phyloP scores from a whole-genome alignment of 2,113 vertebrate species.

The Sarotherodon lohbergeri region DNA sequence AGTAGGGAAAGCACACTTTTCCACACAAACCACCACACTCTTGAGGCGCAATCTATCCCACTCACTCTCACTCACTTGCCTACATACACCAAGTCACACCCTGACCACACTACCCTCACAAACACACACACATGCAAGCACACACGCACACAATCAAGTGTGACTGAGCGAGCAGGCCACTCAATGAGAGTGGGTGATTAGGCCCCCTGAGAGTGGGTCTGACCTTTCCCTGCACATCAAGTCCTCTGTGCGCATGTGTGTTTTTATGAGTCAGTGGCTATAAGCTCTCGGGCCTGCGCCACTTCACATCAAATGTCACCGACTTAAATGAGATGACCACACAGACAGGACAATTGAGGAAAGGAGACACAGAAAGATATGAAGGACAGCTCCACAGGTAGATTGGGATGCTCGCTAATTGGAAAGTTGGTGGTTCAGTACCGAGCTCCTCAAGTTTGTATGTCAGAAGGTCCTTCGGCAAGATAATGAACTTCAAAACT shows the following conservation, averaged over 20 bases:
- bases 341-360: neutral
- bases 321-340: slow-evolving; percentile 54
- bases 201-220: slow-evolving; percentile 64
- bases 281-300: slow-evolving; percentile 39
- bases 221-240: slow-evolving; percentile 71
- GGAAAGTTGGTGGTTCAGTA: neutral
- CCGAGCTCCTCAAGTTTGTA: neutral
- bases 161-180: slow-evolving; percentile 54
- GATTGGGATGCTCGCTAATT: neutral
- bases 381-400: neutral
- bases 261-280: slow-evolving; percentile 64
- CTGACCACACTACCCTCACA: slow-evolving; percentile 1
- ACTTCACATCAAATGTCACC: slow-evolving; percentile 71
- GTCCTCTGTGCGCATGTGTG: slow-evolving; percentile 53
- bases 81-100: slow-evolving; percentile 2
- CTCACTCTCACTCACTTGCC: neutral
- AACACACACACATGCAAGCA: neutral
- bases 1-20: slow-evolving; percentile 21
- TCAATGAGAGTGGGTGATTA: slow-evolving; percentile 72
- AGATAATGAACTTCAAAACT: neutral
- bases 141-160: slow-evolving; percentile 50
- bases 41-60: slow-evolving; percentile 14
- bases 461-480: neutral
- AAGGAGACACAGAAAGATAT: neutral
- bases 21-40: slow-evolving; percentile 1